Base-by-base conservation (phyloP, 1,140 invertebrate genomes). In the Oscheius sp. region DNA sequence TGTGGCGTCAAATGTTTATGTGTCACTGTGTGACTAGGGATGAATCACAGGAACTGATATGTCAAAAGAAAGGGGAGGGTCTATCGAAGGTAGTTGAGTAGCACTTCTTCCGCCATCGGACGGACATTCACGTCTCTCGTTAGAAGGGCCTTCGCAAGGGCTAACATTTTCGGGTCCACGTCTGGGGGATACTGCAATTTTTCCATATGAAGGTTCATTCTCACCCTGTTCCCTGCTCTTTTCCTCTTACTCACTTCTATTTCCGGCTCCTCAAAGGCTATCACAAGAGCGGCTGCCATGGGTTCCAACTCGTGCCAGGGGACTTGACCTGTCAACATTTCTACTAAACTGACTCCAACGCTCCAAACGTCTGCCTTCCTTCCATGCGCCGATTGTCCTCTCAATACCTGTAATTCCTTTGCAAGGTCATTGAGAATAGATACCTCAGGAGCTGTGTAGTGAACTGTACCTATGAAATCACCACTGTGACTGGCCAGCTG, bases 381-480 rank as follows among this genome's bases (percentile, higher is more conserved):
- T 7, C 85, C 85, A 72, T 85, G 85, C 7, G 79, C 79, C 35
- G 85, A 35, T 61, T 62, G 58, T 42, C 68, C 84, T 13, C 84
- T 82, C 59, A 85, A 84, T 38, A 38, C 29, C 36, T 65, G 32
- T 3, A 38, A 38, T 36, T 23, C 59, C 13, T 29, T 31, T 26
- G 23, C 20, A 28, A 26, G 18, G n/a, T 29, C 32, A 10, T 10
- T 10, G 10, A 29, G 10, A 42, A 42, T 10, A 42, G 13, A 28
- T 20, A 86, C 84, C 74, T 86, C 85, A 1, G 85, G 85, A 13
- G 85, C 80, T 84, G 86, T 86, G 80, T 84, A 86, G 62, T 86
- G 82, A 0, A 85, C 85, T 7, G 86, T 86, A 2, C 86, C 86
- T 13, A 82, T 82, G 46, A 77, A 65, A 28, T 49, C 34, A 34